phyloP scores from a whole-genome alignment of 1,140 invertebrate species.

The Holcopasites calliopsidis region DNA sequence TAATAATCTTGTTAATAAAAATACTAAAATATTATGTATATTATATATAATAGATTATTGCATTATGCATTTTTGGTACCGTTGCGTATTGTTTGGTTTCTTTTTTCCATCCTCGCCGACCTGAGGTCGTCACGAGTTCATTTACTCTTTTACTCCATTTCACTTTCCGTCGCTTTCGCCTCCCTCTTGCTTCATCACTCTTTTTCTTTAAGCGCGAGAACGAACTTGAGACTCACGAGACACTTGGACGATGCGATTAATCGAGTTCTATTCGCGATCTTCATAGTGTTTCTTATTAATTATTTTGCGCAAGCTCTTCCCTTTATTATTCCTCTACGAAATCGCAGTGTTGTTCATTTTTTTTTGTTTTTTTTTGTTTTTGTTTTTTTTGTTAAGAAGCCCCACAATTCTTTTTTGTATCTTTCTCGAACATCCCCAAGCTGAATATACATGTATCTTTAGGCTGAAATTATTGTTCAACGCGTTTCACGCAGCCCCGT shows the following conservation, averaged over 20 bases:
- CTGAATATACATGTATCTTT: slow-evolving; percentile 5
- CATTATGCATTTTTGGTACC: slow-evolving; percentile 81
- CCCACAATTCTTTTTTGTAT: background rate
- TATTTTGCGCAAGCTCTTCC: background rate
- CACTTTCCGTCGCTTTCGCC: background rate
- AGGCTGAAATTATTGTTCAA: slow-evolving; percentile 8
- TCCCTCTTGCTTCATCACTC: background rate
- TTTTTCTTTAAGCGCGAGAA: background rate
- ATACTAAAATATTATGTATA: slow-evolving; percentile 80
- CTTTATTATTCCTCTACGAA: background rate
- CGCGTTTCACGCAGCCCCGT: slow-evolving; percentile 1
- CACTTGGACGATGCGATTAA: slow-evolving; percentile 1
- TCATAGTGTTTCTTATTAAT: no score
- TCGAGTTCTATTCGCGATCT: background rate
- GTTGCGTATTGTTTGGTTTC: slow-evolving; percentile 74
- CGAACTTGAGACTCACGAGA: slow-evolving; percentile 10
- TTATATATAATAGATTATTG: slow-evolving; percentile 80
- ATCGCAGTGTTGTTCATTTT: no score
- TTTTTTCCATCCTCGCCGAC: slow-evolving; percentile 54
- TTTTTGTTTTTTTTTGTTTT: background rate
- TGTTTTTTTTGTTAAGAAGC: no score
- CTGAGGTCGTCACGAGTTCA: slow-evolving; percentile 24
- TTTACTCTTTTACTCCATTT: slow-evolving; percentile 23
- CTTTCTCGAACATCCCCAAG: background rate
- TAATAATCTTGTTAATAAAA: slow-evolving; percentile 79